Percentiles rank a stretch among this genome's conserved stretches.
These are phyloP conservation scores for Gymnothorax reevesii DNA, from an alignment of 2,797 vertebrate species.

Conservation along the genomic window DNA sequence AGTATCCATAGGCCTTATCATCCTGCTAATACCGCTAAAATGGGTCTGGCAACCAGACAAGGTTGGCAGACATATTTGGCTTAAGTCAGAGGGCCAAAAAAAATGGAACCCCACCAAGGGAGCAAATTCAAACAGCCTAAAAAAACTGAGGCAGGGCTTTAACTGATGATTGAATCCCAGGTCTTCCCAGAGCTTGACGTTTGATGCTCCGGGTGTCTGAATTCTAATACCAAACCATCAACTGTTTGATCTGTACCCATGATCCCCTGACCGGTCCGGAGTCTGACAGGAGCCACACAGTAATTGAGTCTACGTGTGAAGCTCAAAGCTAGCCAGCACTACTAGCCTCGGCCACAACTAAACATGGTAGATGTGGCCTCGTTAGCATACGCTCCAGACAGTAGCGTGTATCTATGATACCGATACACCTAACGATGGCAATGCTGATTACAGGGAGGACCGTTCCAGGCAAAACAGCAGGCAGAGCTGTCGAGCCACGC, in stretches of 20 bases:
- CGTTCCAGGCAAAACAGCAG: not conserved
- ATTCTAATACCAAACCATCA: not conserved
- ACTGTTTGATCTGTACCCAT: not conserved
- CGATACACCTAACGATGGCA: not conserved
- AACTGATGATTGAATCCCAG: not conserved
- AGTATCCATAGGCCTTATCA: not conserved
- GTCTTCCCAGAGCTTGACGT: not conserved
- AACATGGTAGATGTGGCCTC: not conserved
- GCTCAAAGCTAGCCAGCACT: not conserved
- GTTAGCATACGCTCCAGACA: constrained; percentile 26
- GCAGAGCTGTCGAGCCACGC: not conserved
- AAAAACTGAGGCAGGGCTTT: not conserved
- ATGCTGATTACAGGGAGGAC: not conserved
- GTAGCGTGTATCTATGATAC: not conserved
- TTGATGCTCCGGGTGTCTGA: not conserved
- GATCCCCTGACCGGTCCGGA: too few species aligned
- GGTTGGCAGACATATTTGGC: not conserved
- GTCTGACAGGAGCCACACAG: not conserved
- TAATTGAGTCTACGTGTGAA: not conserved
- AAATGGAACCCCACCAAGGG: not conserved
- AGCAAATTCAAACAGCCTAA: not conserved
- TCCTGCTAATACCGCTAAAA: not conserved
- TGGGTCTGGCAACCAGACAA: not conserved
- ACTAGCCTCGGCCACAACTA: not conserved
- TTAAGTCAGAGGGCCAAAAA: not conserved